Evolutionary conservation across 2,797 vertebrate genomes (phyloP), one percentile per base, ranked within the genome.

Genomic region (Pampus argenteus): DNA sequence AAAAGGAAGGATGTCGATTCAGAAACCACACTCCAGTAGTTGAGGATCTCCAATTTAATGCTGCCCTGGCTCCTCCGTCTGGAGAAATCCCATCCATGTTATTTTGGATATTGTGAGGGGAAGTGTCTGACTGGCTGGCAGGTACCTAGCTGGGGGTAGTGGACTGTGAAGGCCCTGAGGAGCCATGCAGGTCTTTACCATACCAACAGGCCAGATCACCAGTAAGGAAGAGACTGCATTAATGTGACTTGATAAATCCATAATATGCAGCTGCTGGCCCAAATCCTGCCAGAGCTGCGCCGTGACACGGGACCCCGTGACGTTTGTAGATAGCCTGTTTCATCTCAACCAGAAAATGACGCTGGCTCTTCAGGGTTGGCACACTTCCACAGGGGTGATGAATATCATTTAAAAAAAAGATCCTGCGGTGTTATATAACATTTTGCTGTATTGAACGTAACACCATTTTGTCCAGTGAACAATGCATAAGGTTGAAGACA

Each of bases 1-100:
- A n/a, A n/a, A n/a, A n/a, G n/a, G n/a, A n/a, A n/a, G n/a, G n/a
- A n/a, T n/a, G 81, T 80, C 25, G 56, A 86, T 83, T 70, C 72
- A 72, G 71, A 87, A 84, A 79, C 72, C 74, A 63, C 77, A 80
- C 83, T 81, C 76, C 73, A 85, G 80, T 84, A 57, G 82, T 50
- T 25, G 56, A 89, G 79, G 79, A 75, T 88, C 82, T 91, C 82
- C 88, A 89, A 89, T 93, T 91, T 89, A 91, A 91, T 86, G 86
- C 79, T 76, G 85, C 69, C 71, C 78, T 81, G 74, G 79, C 82
- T 89, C 83, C 63, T 81, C 79, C 58, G 1, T 84, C 74, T 81
- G 74, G 65, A 78, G 77, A 68, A 85, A 82, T 81, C 67, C 82
- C 82, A 81, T 72, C 59, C 71, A 63, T 81, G 80, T 89, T 90